Evolutionary conservation across 1,140 invertebrate genomes (phyloP).

Genomic region (Eumaeus atala): DNA sequence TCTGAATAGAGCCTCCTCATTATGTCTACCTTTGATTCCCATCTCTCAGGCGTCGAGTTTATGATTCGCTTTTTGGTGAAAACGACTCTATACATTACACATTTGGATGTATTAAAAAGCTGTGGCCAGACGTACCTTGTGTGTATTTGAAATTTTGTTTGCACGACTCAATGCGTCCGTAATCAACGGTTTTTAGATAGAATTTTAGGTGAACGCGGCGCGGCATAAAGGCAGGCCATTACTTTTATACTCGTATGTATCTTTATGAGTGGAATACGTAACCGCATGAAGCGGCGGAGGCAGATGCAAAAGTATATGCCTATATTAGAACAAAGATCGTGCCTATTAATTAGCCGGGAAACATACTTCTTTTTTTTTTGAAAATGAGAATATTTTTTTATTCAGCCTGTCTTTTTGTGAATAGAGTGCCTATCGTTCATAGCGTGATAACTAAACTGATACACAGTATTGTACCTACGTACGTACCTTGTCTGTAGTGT

Average conservation of each 20-base stretch:
- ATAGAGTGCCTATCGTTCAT: no score
- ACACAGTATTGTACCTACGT: no score
- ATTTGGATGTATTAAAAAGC: conserved; percentile 70
- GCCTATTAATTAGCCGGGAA: no score
- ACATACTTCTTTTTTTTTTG: no score
- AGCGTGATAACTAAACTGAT: no score
- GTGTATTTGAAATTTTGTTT: conserved; percentile 65
- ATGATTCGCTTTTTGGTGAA: conserved; percentile 65
- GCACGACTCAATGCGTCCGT: conserved; percentile 50
- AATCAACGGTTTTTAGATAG: conserved; percentile 19
- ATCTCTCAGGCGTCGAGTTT: conserved; percentile 55
- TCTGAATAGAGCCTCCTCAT: conserved; percentile 59
- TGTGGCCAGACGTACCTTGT: conserved; percentile 57
- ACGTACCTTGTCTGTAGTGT: no score
- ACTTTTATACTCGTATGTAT: neutral
- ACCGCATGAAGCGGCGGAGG: neutral
- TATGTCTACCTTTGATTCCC: conserved; percentile 62
- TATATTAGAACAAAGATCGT: no score
- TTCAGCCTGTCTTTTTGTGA: no score
- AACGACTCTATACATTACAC: conserved; percentile 45
- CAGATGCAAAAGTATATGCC: no score
- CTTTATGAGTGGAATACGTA: conserved; percentile 1
- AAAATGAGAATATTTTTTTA: no score
- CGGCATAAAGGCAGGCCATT: neutral
- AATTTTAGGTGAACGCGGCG: neutral